Base-by-base conservation (phyloP, 2,113 vertebrate species). In the Sardina pilchardus region DNA sequence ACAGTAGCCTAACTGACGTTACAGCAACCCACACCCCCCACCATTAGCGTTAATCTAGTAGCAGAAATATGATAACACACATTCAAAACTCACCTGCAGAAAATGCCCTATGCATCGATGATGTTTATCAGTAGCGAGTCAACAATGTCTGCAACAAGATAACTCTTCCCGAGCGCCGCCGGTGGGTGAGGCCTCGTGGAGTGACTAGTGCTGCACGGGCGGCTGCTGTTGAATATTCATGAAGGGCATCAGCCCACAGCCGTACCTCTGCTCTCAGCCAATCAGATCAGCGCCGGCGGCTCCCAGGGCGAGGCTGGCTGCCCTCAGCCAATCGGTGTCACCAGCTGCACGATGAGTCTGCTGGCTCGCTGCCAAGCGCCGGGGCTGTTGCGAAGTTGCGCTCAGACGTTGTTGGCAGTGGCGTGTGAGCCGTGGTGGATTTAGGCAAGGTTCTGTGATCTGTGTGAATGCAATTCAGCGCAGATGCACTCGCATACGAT, bases 161-260 rank as follows among this genome's bases (percentile, higher is more conserved):
- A 82, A 48, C 39, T 34, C 63, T 30, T 30, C 4, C 39, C 5
- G 71, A 12, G n/a, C 6, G 6, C 59, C 42, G 5, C n/a, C 24
- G 17, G 39, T 81, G 82, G 80, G 85, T 30, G 50, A 56, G 78
- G 78, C 82, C 81, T n/a, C 84, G 4, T 85, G 45, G 14, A 34
- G 10, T 17, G 71, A 36, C 26, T 36, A 47, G 78, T 26, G 47
- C 82, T 14, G n/a, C n/a, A n/a, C n/a, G n/a, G n/a, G 14, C 0
- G 17, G 42, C 16, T 2, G 12, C n/a, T 84, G 21, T 84, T 87
- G 39, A 87, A 89, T 87, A 89, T 89, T 84, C 86, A 89, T 86
- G 84, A 84, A 63, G 36, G 47, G 84, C 87, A 86, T 88, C 89
- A 86, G 90, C 85, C 89, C 89, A 90, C 89, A 47, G n/a, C 86